These are phyloP conservation scores for Blastomussa wellsi DNA, from an alignment of 92 coral and sea anemone genomes.

Conservation along the genomic window DNA sequence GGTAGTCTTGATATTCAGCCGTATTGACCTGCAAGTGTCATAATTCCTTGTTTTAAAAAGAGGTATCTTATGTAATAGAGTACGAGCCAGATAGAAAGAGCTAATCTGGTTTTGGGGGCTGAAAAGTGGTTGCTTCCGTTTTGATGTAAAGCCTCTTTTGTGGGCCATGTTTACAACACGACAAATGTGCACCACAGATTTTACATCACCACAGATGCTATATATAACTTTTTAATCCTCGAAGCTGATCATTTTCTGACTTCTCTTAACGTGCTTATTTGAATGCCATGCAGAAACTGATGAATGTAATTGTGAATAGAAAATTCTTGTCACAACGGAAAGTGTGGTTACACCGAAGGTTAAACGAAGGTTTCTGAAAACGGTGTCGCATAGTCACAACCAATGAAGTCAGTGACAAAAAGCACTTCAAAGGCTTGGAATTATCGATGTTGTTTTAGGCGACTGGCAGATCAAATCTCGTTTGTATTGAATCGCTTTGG, in stretches of 20 bases:
- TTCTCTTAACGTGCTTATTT: not conserved
- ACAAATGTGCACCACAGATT: not conserved
- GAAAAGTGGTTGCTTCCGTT: conserved; percentile 8
- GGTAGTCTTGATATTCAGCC: conserved; percentile 16
- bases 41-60: not conserved
- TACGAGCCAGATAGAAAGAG: not conserved
- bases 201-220: too few species aligned
- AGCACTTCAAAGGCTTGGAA: not conserved
- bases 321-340: too few species aligned
- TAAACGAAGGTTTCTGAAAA: too few species aligned
- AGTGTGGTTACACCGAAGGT: too few species aligned
- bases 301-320: too few species aligned
- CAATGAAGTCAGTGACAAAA: not conserved
- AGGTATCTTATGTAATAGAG: not conserved
- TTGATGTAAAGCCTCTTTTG: conserved; percentile 3
- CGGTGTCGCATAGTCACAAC: not conserved
- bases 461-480: conserved; percentile 26
- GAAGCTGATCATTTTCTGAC: not conserved
- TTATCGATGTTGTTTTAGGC: conserved; percentile 39
- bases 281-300: too few species aligned
- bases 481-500: not conserved
- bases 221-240: not conserved
- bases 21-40: not conserved
- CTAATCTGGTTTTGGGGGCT: conserved; percentile 13
- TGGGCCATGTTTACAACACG: conserved; percentile 4